Evolutionary conservation across 2,113 vertebrate species (phyloP).

Genomic region (Chaetura pelagica): DNA sequence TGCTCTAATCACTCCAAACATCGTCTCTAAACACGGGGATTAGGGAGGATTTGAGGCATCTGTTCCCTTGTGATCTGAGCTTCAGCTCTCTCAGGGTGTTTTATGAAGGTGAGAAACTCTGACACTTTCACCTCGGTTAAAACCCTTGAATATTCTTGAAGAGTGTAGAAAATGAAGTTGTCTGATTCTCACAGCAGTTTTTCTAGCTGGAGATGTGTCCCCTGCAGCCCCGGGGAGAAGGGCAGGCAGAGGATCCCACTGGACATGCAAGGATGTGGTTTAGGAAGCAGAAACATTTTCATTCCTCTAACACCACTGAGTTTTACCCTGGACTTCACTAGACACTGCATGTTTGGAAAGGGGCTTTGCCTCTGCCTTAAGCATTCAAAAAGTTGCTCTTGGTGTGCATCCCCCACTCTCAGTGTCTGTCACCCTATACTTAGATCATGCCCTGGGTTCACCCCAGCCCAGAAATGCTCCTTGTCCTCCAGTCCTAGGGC

Average conservation of each 20-base stretch:
- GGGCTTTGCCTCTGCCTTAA: not conserved
- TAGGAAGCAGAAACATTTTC: not conserved
- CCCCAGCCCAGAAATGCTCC: not conserved
- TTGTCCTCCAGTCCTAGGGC: accelerated
- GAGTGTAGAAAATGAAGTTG: not conserved
- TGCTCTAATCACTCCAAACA: not conserved
- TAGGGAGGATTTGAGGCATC: not conserved
- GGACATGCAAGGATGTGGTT: not conserved
- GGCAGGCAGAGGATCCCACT: not conserved
- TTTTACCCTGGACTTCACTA: not conserved
- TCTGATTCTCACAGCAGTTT: not conserved
- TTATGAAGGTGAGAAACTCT: not conserved
- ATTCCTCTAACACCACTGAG: not conserved
- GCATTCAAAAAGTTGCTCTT: not conserved
- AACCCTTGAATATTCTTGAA: not conserved
- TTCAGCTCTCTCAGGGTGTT: not conserved
- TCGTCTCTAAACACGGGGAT: not conserved
- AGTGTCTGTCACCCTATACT: not conserved
- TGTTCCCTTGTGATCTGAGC: not conserved
- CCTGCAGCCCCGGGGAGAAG: too few species aligned
- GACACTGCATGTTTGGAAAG: not conserved
- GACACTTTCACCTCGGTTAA: not conserved
- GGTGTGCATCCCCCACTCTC: not conserved
- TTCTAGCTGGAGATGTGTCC: not conserved
- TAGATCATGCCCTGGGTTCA: accelerated